Conservation (phyloP, 2,888 invertebrate genomes). For the Aricia artaxerxes region DNA sequence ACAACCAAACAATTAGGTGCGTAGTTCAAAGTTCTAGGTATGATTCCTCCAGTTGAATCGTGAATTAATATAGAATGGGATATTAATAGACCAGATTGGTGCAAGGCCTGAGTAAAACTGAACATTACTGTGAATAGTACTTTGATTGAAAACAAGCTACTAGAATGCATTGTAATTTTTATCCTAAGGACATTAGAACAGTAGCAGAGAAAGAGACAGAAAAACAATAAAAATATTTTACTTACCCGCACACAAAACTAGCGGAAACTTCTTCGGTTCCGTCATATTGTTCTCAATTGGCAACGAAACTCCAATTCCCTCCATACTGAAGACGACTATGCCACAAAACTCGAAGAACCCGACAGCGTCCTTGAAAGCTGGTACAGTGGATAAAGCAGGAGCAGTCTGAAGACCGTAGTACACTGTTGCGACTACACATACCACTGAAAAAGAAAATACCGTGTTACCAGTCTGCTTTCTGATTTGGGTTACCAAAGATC, state of each 20-base stretch:
- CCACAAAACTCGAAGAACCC: conserved; percentile 79
- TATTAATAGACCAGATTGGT: no score
- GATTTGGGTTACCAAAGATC: no score
- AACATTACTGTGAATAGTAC: background rate
- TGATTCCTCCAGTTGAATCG: no score
- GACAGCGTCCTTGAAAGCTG: conserved; percentile 58
- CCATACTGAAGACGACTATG: conserved; percentile 81
- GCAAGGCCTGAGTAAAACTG: background rate
- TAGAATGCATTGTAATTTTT: no score
- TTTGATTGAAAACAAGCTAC: background rate
- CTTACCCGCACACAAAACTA: conserved; percentile 61
- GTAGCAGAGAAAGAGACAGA: no score
- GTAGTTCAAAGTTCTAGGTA: no score
- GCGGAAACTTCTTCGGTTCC: conserved; percentile 59
- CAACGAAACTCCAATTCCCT: conserved; percentile 70
- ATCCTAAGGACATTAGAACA: no score
- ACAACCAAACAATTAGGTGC: no score
- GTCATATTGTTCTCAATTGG: conserved; percentile 74
- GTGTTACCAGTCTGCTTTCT: no score
- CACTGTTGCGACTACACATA: conserved; percentile 66
- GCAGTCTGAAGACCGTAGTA: conserved; percentile 57
- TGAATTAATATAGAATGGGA: no score
- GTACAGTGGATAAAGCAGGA: conserved; percentile 53
- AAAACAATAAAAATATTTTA: background rate
- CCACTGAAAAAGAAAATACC: conserved; percentile 49